Evolutionary conservation across 2,888 invertebrate genomes (phyloP), one percentile per base, ranked within the genome.

Genomic region (Seira ritae): DNA sequence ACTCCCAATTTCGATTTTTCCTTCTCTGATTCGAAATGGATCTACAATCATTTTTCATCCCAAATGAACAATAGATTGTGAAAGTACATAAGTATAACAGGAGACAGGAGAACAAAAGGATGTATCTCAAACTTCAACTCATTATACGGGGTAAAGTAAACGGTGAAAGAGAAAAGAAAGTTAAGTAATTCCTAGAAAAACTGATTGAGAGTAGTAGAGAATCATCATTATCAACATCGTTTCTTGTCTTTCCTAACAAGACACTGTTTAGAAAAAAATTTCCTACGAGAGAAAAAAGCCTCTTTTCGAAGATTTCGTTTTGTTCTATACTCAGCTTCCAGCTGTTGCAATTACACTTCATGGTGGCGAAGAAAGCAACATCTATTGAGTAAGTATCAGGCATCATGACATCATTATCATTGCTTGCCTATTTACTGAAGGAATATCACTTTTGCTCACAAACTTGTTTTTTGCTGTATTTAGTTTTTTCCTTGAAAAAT

Each of bases 21-120:
- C 23, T 67, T 46, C 50, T 65, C 23, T 23, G 78, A 71, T 66
- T 78, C 62, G 10, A n/a, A 22, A 62, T 62, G 19, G 62, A 73
- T 73, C 31, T 62, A 23, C 42, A 8, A 42, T 12, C 42, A 37
- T 62, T 73, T 72, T 65, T 62, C 37, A 42, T 42, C 42, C 42
- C 12, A 6, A 42, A n/a, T 6, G 42, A 42, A 42, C 42, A 42
- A 42, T 8, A 42, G 42, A 42, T 12, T 42, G 12, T 12, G 12
- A 12, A 12, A 42, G 42, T 12, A 42, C 12, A n/a, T n/a, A n/a
- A n/a, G 42, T 42, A 42, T 42, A 42, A 6, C 42, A n/a, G n/a
- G n/a, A n/a, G n/a, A n/a, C n/a, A n/a, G 6, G 6, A 42, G 42
- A 42, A 42, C 6, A n/a, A n/a, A n/a, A n/a, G n/a, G n/a, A 42